Conservation (phyloP, 2,797 vertebrate species). For the Menidia menidia region DNA sequence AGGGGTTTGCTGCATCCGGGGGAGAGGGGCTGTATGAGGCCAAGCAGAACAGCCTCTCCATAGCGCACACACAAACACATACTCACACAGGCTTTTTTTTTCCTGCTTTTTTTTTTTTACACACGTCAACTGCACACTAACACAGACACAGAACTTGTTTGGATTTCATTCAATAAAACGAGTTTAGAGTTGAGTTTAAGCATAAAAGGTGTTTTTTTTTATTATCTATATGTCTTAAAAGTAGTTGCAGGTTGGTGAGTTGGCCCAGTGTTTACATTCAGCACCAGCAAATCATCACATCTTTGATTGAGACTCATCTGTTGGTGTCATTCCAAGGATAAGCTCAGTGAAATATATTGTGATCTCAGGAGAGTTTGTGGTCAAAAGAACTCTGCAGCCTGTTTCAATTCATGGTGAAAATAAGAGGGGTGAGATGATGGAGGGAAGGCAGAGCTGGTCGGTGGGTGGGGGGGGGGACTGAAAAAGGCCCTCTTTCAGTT, state of each 20-base stretch:
- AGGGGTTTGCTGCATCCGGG: constrained; percentile 88
- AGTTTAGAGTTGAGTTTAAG: constrained; percentile 4
- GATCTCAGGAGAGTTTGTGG: constrained; percentile 62
- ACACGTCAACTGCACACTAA: constrained; percentile 8
- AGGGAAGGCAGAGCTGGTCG: constrained; percentile 77
- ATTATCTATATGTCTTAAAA: neutral
- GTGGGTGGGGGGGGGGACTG: constrained; percentile 76
- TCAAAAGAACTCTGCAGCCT: constrained; percentile 59
- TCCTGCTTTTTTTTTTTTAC: neutral
- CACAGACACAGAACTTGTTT: constrained; percentile 20
- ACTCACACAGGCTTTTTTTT: constrained; percentile 3
- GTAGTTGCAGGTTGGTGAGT: neutral
- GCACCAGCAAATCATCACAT: constrained; percentile 29
- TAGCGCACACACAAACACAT: constrained; percentile 40
- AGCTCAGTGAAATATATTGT: constrained; percentile 56
- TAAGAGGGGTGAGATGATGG: constrained; percentile 68
- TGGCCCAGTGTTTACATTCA: constrained; percentile 12
- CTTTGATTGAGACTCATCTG: constrained; percentile 39
- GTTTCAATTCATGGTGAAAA: constrained; percentile 68
- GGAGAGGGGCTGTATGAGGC: constrained; percentile 67
- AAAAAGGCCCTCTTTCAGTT: constrained; percentile 91
- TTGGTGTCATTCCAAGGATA: constrained; percentile 54
- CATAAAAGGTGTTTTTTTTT: constrained; percentile 1
- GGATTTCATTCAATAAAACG: constrained; percentile 22
- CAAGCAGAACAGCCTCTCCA: constrained; percentile 69